Evolutionary conservation across 2,888 invertebrate species (phyloP).

Genomic region (Cheilosia pagana): DNA sequence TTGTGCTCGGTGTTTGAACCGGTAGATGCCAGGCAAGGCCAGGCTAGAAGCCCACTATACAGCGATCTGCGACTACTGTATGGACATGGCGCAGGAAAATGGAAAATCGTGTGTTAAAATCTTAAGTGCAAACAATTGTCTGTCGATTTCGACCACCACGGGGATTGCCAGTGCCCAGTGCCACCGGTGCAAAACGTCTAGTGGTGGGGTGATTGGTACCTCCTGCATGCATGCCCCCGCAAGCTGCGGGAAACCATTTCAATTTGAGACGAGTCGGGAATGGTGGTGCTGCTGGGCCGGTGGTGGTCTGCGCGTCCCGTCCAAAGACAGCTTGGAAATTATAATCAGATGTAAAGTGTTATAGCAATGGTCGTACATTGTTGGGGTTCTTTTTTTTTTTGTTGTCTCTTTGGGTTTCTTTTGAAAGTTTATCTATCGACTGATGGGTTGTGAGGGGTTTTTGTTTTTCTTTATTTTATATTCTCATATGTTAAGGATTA

Average conservation of each 20-base stretch:
- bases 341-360: constrained; percentile 76
- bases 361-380: constrained; percentile 73
- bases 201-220: constrained; percentile 48
- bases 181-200: constrained; percentile 77
- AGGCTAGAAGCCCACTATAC: constrained; percentile 3
- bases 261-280: constrained; percentile 67
- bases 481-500: constrained; percentile 70
- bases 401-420: constrained; percentile 28
- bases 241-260: constrained; percentile 61
- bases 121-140: constrained; percentile 84
- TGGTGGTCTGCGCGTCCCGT: constrained; percentile 65
- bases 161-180: constrained; percentile 82
- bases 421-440: constrained; percentile 44
- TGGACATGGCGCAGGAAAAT: constrained; percentile 73
- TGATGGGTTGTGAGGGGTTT: constrained; percentile 1
- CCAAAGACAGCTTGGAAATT: constrained; percentile 73
- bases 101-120: constrained; percentile 83
- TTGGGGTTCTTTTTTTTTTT: constrained; percentile 53
- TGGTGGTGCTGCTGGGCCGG: constrained; percentile 54
- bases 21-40: constrained; percentile 50
- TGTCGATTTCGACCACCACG: constrained; percentile 82
- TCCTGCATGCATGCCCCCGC: constrained; percentile 27
- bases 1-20: constrained; percentile 62
- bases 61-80: constrained; percentile 56
- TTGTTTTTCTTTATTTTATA: constrained; percentile 40